These are phyloP conservation scores for Phoebastria nigripes DNA, from an alignment of 2,797 vertebrate genomes.

Conservation along the genomic window DNA sequence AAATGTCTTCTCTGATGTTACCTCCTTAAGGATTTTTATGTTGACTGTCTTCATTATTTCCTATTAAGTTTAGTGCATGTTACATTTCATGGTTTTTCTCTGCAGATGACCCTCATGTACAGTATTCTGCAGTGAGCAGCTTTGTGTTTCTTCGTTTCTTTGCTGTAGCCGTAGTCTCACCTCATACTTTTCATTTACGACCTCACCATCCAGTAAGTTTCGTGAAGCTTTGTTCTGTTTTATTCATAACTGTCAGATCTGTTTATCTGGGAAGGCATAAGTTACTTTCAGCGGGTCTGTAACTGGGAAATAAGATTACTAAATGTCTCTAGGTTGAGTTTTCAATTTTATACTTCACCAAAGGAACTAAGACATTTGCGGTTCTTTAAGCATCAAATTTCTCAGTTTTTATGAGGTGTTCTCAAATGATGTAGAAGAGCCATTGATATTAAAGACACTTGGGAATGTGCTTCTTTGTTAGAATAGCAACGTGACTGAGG, in stretches of 20 bases:
- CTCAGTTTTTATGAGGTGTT: neutral
- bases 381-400: neutral
- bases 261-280: neutral
- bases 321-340: neutral
- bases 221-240: constrained; percentile 70
- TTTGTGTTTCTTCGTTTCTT: constrained; percentile 99
- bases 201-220: constrained; percentile 94
- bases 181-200: constrained; percentile 96
- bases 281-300: neutral
- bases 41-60: constrained; percentile 66
- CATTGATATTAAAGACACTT: neutral
- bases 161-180: constrained; percentile 94
- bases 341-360: neutral
- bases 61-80: constrained; percentile 68
- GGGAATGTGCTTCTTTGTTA: neutral
- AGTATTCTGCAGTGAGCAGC: constrained; percentile 98
- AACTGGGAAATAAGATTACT: neutral
- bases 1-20: constrained; percentile 16
- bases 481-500: neutral
- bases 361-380: neutral
- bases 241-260: neutral
- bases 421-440: neutral
- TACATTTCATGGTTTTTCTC: constrained; percentile 75
- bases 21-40: constrained; percentile 42
- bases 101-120: constrained; percentile 94